These are phyloP conservation scores for Entomobrya proxima DNA, from an alignment of 2,888 invertebrate genomes.

Conservation along the genomic window DNA sequence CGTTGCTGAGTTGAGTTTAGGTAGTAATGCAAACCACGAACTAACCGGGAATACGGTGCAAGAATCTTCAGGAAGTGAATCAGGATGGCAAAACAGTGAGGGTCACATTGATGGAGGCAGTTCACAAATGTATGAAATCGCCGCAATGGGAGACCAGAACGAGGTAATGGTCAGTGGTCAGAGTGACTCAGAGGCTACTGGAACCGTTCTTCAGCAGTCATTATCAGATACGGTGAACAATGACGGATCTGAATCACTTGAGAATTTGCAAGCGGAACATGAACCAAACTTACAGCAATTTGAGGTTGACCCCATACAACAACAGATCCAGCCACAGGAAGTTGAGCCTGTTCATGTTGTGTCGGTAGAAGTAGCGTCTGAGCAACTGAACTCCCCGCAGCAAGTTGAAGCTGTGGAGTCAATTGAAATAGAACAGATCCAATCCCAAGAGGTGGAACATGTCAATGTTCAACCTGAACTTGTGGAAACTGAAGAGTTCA, in stretches of 20 bases:
- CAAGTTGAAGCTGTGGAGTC: no score
- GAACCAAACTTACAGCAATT: no score
- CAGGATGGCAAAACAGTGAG: slow-evolving; percentile 9
- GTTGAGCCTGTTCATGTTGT: no score
- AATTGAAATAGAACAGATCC: no score
- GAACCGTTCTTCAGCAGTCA: slow-evolving; percentile 9
- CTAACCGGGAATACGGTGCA: not conserved
- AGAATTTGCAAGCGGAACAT: not conserved
- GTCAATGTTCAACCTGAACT: no score
- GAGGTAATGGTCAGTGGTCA: not conserved
- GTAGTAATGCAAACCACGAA: slow-evolving; percentile 1
- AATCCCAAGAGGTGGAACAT: no score
- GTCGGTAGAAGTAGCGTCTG: no score
- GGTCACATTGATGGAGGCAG: slow-evolving; percentile 42
- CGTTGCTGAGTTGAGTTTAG: not conserved
- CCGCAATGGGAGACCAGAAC: slow-evolving; percentile 10
- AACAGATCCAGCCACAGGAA: no score
- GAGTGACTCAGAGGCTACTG: slow-evolving; percentile 2
- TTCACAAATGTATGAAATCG: slow-evolving; percentile 41
- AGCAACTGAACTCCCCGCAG: no score
- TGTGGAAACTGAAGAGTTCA: no score
- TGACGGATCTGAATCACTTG: not conserved
- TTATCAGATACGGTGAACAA: not conserved
- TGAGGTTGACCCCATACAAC: no score
- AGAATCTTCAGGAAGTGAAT: not conserved